Percentiles rank a stretch among this genome's conserved stretches.
Conservation (phyloP, 2,888 invertebrate genomes). For the Latrodectus elegans region DNA sequence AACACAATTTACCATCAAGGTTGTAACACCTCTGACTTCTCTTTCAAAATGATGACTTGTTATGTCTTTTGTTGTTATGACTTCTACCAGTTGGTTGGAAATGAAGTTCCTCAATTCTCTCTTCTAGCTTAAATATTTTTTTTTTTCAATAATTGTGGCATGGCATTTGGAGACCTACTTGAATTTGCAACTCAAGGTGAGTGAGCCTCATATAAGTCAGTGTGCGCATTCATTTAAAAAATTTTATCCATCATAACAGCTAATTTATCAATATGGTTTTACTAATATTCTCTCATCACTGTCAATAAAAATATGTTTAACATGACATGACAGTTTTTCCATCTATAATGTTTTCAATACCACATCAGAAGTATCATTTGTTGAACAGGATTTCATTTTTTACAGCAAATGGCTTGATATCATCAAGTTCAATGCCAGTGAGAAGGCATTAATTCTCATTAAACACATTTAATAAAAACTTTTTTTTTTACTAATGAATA, state of each 20-base stretch:
- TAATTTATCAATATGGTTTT: not conserved
- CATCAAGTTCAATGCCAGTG: not conserved
- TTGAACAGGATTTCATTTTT: not conserved
- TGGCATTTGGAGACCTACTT: too few relatives aligned
- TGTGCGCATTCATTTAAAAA: not conserved
- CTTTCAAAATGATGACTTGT: conserved; percentile 5
- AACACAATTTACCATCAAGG: not conserved
- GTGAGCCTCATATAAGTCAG: too few relatives aligned
- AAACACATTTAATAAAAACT: too few relatives aligned
- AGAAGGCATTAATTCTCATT: too few relatives aligned
- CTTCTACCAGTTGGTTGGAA: not conserved
- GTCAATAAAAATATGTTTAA: not conserved
- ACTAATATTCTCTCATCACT: not conserved
- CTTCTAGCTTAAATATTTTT: not conserved
- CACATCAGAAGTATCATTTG: not conserved
- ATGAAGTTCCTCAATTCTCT: conserved; percentile 7
- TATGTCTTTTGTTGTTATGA: not conserved
- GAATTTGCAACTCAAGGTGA: too few relatives aligned
- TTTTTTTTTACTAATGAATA: too few relatives aligned
- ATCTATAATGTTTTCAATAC: not conserved
- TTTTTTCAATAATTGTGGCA: not conserved
- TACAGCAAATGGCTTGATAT: not conserved
- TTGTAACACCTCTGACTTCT: not conserved
- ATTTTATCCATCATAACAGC: not conserved
- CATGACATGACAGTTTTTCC: not conserved